Evolutionary conservation across 2,888 invertebrate species (phyloP), one percentile per base, ranked within the genome.

Genomic region (Anaspis maculata): DNA sequence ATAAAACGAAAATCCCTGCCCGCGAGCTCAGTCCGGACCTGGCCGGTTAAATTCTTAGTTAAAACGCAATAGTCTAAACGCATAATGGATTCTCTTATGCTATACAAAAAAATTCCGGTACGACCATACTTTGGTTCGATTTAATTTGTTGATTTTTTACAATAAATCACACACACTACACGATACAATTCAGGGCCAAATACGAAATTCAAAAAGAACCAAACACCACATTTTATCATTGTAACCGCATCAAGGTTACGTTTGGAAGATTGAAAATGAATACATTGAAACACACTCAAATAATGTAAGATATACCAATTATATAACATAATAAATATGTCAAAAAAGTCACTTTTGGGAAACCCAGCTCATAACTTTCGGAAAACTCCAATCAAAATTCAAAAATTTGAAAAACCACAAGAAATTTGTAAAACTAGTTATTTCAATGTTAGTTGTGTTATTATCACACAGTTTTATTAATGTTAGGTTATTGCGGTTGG

Each of bases 51-150:
- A 48, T 37, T 48, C 57, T 61, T 39, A 42, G 52, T 61, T 59
- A 58, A 59, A 57, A 51, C 46, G 61, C 66, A 66, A 66, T 66
- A 66, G 66, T 57, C 66, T 56, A 62, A 66, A 66, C 66, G 64
- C 58, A 59, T 58, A 54, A 56, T 37, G 45, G n/a, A 51, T 44
- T 31, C 41, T 48, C 46, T 51, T 54, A 57, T 61, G 59, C 63
- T 60, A 66, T 59, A 65, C 64, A 66, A 62, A 62, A 15, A n/a
- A 58, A 52, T 56, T 64, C 59, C 51, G 62, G 60, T 61, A 59
- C n/a, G 52, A 57, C 66, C 66, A 66, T 48, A 64, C 62, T 54
- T 66, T 30, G 44, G 62, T 66, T 64, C 41, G 30, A 38, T 50
- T 56, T 60, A 46, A 38, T 52, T 56, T 55, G 52, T 42, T 48